phyloP scores from a whole-genome alignment of 2,888 invertebrate genomes.

The Stenoptilia bipunctidactyla region DNA sequence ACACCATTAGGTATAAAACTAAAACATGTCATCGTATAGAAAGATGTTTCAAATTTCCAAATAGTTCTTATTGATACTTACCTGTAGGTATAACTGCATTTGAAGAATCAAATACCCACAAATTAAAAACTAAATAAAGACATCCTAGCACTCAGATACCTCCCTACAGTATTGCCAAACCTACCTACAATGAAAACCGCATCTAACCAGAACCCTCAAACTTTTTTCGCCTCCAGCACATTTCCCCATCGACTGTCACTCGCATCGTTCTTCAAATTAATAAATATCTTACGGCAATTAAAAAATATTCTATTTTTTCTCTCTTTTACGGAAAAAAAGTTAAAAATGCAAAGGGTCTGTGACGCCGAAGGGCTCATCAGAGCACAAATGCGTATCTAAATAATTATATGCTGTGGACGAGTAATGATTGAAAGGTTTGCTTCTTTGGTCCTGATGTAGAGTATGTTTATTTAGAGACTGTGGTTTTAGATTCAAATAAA shows the following conservation, averaged over 20 bases:
- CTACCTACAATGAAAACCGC: too few species aligned
- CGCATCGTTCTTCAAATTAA: conserved; percentile 20
- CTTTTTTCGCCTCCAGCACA: background rate
- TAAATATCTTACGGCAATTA: conserved; percentile 54
- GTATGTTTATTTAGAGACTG: conserved; percentile 16
- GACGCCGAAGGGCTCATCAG: conserved; percentile 44
- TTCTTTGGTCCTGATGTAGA: conserved; percentile 22
- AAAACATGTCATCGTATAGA: too few species aligned
- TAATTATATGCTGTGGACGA: conserved; percentile 58
- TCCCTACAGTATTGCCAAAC: too few species aligned
- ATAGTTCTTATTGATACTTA: too few species aligned
- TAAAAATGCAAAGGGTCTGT: conserved; percentile 17
- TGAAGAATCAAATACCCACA: too few species aligned
- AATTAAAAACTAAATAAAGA: too few species aligned
- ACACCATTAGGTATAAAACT: too few species aligned
- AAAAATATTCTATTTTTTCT: conserved; percentile 23
- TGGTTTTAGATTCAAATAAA: too few species aligned
- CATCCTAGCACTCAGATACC: too few species aligned
- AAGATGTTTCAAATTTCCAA: too few species aligned
- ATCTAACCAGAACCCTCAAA: background rate
- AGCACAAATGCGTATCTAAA: conserved; percentile 50
- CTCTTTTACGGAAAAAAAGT: too few species aligned
- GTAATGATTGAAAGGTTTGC: conserved; percentile 63
- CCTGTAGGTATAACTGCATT: too few species aligned
- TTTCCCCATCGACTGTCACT: background rate